Evolutionary conservation across 2,797 vertebrate species (phyloP).

Genomic region (Nannoperca obscura): DNA sequence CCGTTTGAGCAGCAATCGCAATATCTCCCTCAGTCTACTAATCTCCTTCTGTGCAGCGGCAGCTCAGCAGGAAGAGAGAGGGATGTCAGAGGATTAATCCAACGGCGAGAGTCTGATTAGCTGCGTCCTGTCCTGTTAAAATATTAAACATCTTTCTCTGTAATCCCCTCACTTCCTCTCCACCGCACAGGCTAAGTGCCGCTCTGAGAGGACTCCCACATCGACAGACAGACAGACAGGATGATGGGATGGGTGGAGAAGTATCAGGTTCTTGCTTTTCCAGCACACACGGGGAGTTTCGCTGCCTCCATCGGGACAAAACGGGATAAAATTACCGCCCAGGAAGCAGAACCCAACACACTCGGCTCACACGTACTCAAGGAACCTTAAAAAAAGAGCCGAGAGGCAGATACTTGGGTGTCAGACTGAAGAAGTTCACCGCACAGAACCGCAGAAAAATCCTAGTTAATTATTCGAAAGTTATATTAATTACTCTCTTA

Average conservation of each 20-base stretch:
- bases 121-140: conserved; percentile 61
- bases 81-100: conserved; percentile 59
- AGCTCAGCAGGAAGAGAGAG: conserved; percentile 48
- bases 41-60: conserved; percentile 49
- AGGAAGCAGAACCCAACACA: conserved; percentile 21
- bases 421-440: neutral
- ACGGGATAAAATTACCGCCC: conserved; percentile 49
- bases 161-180: conserved; percentile 30
- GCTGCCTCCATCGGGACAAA: conserved; percentile 31
- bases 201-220: conserved; percentile 19
- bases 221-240: conserved; percentile 26
- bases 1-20: conserved; percentile 17
- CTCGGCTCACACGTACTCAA: neutral
- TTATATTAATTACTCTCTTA: neutral
- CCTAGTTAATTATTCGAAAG: neutral
- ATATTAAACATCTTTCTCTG: conserved; percentile 60
- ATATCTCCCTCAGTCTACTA: conserved; percentile 52
- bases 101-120: conserved; percentile 51
- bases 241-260: conserved; percentile 33
- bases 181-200: conserved; percentile 31
- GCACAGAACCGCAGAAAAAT: neutral
- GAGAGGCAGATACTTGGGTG: too few relatives aligned
- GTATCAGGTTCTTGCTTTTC: conserved; percentile 62
- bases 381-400: too few relatives aligned
- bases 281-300: conserved; percentile 32